Evolutionary conservation across 2,113 vertebrate genomes (phyloP).

Genomic region (Callionymus lyra): DNA sequence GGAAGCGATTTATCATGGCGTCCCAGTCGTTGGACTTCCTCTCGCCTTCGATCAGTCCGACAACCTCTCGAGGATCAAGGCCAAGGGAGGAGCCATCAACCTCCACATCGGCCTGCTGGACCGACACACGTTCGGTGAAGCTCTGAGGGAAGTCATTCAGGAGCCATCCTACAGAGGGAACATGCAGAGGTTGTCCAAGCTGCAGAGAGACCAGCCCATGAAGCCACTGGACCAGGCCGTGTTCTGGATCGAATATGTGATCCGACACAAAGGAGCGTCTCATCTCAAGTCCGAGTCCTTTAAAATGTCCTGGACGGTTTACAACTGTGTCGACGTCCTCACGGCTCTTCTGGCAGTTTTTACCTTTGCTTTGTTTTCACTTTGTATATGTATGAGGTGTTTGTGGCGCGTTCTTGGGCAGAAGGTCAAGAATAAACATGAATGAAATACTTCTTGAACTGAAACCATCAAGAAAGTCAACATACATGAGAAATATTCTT

Average conservation of each 20-base stretch:
- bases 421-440: slow-evolving; percentile 40
- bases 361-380: slow-evolving; percentile 21
- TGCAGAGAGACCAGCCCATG: slow-evolving; percentile 83
- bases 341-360: slow-evolving; percentile 26
- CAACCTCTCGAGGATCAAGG: slow-evolving; percentile 51
- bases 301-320: slow-evolving; percentile 82
- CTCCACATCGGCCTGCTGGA: slow-evolving; percentile 43
- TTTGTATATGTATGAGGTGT: slow-evolving; percentile 21
- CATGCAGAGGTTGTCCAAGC: slow-evolving; percentile 75
- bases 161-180: slow-evolving; percentile 74
- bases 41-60: slow-evolving; percentile 59
- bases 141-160: slow-evolving; percentile 41
- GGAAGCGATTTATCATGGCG: slow-evolving; percentile 62
- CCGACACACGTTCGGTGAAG: slow-evolving; percentile 42
- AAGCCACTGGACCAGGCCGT: slow-evolving; percentile 78
- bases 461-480: too few relatives aligned
- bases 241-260: slow-evolving; percentile 89
- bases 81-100: slow-evolving; percentile 49
- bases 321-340: slow-evolving; percentile 79
- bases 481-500: too few relatives aligned
- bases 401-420: slow-evolving; percentile 27
- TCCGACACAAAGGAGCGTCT: slow-evolving; percentile 78
- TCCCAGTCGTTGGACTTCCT: slow-evolving; percentile 58
- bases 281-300: slow-evolving; percentile 75
- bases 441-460: slow-evolving; percentile 18